Percentiles rank a stretch among this genome's conserved stretches.
Conservation (phyloP, 2,113 vertebrate genomes). For the Trochalopteron elliotii region DNA sequence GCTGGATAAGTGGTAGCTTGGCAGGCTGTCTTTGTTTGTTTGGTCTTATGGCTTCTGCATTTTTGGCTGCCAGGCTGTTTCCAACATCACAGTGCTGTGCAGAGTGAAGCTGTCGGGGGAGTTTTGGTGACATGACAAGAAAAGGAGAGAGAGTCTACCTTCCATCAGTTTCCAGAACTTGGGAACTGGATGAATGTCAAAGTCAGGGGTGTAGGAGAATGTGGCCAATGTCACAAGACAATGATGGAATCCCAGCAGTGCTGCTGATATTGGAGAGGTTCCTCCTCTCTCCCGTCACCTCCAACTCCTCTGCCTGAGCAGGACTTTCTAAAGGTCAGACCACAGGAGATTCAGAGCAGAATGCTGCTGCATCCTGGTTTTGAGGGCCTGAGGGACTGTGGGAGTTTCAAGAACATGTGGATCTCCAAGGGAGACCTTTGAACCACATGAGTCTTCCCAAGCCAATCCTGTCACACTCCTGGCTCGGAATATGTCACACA, state of each 20-base stretch:
- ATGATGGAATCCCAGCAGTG: not conserved
- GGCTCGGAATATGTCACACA: not conserved
- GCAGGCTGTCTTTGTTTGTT: slow-evolving; percentile 18
- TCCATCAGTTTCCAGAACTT: not conserved
- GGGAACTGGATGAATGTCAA: not conserved
- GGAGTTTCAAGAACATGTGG: not conserved
- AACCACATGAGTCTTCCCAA: not conserved
- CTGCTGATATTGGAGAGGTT: not conserved
- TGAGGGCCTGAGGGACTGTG: slow-evolving; percentile 35
- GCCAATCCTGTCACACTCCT: not conserved
- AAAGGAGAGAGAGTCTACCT: not conserved
- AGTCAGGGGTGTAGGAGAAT: not conserved
- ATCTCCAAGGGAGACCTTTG: slow-evolving; percentile 18
- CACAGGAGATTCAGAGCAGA: not conserved
- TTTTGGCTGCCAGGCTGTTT: slow-evolving; percentile 10
- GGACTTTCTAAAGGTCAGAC: not conserved
- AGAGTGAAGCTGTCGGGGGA: not conserved
- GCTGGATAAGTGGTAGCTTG: not conserved
- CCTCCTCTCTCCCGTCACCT: not conserved
- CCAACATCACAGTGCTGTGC: not conserved
- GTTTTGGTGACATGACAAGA: not conserved
- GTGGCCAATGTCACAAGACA: not conserved
- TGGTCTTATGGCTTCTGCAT: not conserved
- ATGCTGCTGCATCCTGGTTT: not conserved
- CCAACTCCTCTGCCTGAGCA: not conserved